These are phyloP conservation scores for Eilema sororculum DNA, from an alignment of 2,888 invertebrate genomes.

Conservation along the genomic window DNA sequence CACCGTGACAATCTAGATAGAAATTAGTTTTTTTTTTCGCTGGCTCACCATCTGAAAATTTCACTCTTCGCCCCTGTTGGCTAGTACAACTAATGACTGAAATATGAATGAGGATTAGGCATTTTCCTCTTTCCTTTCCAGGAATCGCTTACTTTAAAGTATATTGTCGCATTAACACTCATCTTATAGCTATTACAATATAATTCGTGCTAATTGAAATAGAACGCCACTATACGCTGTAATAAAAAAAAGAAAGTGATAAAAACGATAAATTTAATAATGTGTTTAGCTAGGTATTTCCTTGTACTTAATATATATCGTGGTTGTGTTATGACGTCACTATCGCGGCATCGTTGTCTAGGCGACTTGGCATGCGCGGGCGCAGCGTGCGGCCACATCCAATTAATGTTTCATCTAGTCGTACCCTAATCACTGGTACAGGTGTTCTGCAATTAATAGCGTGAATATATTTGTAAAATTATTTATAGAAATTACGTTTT, in stretches of 20 bases:
- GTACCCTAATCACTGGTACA: constrained; percentile 61
- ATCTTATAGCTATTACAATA: not conserved
- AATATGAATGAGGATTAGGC: too few species aligned
- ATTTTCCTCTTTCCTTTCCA: too few species aligned
- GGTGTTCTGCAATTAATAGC: constrained; percentile 71
- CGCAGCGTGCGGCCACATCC: constrained; percentile 54
- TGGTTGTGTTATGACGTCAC: constrained; percentile 29
- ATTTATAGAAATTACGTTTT: constrained; percentile 41
- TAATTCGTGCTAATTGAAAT: constrained; percentile 14
- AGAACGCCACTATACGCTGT: constrained; percentile 9
- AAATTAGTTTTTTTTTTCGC: too few species aligned
- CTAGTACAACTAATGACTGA: too few species aligned
- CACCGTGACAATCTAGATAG: too few species aligned
- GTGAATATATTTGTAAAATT: constrained; percentile 48
- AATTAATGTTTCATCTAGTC: constrained; percentile 64
- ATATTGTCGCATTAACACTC: not conserved
- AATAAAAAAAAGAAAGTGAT: not conserved
- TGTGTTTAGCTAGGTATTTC: constrained; percentile 30
- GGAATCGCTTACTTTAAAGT: too few species aligned
- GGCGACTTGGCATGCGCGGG: constrained; percentile 48
- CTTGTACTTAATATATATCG: constrained; percentile 29
- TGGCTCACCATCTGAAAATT: too few species aligned
- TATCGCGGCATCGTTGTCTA: constrained; percentile 20
- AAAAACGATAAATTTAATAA: constrained; percentile 20
- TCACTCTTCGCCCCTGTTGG: too few species aligned